These are phyloP conservation scores for Danaus chrysippus DNA, from an alignment of 2,888 invertebrate species.

Conservation along the genomic window DNA sequence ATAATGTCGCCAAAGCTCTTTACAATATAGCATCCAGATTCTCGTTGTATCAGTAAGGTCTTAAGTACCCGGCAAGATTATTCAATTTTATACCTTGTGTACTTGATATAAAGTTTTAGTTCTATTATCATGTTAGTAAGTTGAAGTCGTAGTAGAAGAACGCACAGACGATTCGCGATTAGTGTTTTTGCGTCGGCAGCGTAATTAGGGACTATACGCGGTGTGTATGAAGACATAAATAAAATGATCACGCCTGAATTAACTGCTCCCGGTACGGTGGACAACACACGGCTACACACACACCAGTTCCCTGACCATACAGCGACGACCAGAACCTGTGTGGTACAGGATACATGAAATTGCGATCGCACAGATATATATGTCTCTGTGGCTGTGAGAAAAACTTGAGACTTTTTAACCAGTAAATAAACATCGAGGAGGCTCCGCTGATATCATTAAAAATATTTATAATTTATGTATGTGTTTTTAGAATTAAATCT, in stretches of 20 bases:
- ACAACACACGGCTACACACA: conserved; percentile 7
- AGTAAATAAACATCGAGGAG: conserved; percentile 28
- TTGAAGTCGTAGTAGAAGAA: conserved; percentile 16
- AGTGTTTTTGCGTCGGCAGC: conserved; percentile 71
- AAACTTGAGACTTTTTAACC: conserved; percentile 38
- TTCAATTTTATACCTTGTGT: not conserved
- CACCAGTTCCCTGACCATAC: conserved; percentile 16
- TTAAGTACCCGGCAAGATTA: not conserved
- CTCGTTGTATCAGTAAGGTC: not conserved
- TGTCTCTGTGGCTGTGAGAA: conserved; percentile 31
- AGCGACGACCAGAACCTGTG: not conserved
- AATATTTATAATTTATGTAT: not conserved
- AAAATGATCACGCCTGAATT: conserved; percentile 67
- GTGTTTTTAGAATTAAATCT: no score
- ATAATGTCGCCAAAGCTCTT: not conserved
- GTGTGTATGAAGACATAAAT: conserved; percentile 78
- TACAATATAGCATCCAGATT: not conserved
- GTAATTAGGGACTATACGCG: conserved; percentile 78
- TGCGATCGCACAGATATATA: conserved; percentile 51
- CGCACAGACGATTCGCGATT: conserved; percentile 64
- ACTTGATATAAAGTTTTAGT: conserved; percentile 7
- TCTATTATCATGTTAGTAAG: not conserved
- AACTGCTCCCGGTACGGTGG: conserved; percentile 43
- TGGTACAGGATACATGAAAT: conserved; percentile 43
- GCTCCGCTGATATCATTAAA: not conserved